A percentile compares a stretch with the other conserved stretches of the same genome.
These are phyloP conservation scores for Lamellibrachia satsuma DNA, from an alignment of 2,888 invertebrate species.

Conservation along the genomic window DNA sequence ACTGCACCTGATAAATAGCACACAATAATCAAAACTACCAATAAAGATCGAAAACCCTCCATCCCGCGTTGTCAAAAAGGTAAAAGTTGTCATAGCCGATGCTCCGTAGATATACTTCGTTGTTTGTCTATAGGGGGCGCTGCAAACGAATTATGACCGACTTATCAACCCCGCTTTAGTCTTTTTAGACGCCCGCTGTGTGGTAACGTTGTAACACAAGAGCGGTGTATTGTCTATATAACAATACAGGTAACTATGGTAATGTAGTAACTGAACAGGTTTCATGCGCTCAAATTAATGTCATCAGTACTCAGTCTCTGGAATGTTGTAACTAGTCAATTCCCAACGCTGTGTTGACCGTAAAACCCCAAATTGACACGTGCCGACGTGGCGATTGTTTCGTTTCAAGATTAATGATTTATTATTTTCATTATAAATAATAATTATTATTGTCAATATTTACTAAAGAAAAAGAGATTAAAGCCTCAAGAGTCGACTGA, in stretches of 20 bases:
- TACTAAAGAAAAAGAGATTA: too few relatives aligned
- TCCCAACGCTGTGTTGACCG: too few relatives aligned
- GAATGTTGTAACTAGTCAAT: too few relatives aligned
- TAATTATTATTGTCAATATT: too few relatives aligned
- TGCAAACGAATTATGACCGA: background rate
- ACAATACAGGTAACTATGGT: background rate
- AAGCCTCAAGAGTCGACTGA: too few relatives aligned
- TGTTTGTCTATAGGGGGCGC: background rate
- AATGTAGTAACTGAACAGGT: background rate
- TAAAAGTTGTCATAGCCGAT: conserved; percentile 3
- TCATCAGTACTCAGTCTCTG: too few relatives aligned
- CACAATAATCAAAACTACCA: background rate
- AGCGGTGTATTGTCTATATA: background rate
- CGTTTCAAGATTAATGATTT: too few relatives aligned
- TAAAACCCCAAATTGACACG: too few relatives aligned
- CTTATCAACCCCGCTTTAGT: background rate
- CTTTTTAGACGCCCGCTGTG: background rate
- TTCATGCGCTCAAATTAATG: background rate
- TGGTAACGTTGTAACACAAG: background rate
- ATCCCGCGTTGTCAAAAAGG: background rate
- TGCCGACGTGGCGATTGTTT: too few relatives aligned
- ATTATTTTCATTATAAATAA: too few relatives aligned
- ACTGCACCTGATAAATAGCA: background rate
- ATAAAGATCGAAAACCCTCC: background rate
- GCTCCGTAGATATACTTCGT: background rate